These are phyloP conservation scores for Lacanobia wlatinum DNA, from an alignment of 2,888 invertebrate species.

Conservation along the genomic window DNA sequence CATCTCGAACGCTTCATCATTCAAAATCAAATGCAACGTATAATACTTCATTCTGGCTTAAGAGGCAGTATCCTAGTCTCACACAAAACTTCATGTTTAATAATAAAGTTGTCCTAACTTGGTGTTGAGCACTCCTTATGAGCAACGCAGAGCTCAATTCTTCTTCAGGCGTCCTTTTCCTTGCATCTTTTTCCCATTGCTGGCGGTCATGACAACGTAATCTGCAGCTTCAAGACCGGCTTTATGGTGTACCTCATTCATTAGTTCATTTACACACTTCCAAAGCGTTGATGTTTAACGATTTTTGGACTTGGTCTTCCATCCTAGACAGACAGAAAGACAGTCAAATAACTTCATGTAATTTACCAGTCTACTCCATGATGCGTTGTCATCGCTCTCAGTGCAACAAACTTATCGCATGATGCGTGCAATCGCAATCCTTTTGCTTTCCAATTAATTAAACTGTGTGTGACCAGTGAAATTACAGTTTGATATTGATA, in stretches of 20 bases:
- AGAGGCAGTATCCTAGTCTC: too few relatives aligned
- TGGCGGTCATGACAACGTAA: not conserved
- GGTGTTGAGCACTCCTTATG: not conserved
- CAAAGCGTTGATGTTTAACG: not conserved
- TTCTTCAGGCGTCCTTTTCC: not conserved
- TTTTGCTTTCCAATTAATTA: conserved; percentile 55
- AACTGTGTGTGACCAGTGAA: conserved; percentile 39
- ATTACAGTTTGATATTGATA: conserved; percentile 55
- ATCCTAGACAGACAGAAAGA: not conserved
- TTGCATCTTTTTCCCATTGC: not conserved
- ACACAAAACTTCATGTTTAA: too few relatives aligned
- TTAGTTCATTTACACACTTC: not conserved
- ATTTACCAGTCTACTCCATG: conserved; percentile 11
- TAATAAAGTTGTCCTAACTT: too few relatives aligned
- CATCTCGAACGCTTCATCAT: too few relatives aligned
- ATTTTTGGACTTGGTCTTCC: not conserved
- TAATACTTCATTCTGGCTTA: too few relatives aligned
- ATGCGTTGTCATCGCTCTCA: conserved; percentile 29
- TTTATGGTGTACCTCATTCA: not conserved
- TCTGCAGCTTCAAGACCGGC: not conserved
- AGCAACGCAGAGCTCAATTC: not conserved
- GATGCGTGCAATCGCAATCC: conserved; percentile 42
- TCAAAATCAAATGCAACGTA: too few relatives aligned
- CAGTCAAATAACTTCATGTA: not conserved
- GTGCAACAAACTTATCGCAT: conserved; percentile 23